Conservation (phyloP, 2,888 invertebrate genomes). For the Drosophila multiciliata region DNA sequence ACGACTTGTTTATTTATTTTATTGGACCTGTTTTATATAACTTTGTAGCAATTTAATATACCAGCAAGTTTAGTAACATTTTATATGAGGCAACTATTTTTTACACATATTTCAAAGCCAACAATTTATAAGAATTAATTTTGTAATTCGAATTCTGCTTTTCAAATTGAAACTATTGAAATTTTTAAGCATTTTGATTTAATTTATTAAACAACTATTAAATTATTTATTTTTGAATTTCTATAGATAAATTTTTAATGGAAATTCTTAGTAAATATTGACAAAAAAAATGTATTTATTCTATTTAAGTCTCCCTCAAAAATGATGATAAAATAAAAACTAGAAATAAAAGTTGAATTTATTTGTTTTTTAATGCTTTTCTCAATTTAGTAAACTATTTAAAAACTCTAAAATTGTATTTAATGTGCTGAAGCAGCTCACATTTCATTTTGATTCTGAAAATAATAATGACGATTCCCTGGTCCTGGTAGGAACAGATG, state of each 20-base stretch:
- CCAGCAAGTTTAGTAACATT: not conserved
- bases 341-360: not conserved
- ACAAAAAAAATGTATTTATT: too few relatives aligned
- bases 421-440: not conserved
- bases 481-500: constrained; percentile 69
- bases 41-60: not conserved
- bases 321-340: not conserved
- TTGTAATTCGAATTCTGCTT: not conserved
- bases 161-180: not conserved
- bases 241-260: not conserved
- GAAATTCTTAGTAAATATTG: not conserved
- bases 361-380: not conserved
- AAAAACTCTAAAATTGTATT: not conserved
- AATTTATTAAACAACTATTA: not conserved
- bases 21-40: not conserved
- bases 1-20: not conserved
- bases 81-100: not conserved
- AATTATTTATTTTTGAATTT: not conserved
- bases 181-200: not conserved
- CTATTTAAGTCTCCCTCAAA: not conserved
- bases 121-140: not conserved
- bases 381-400: not conserved
- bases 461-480: constrained; percentile 58
- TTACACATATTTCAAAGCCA: not conserved
- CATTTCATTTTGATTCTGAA: constrained; percentile 33